Conservation (phyloP, 2,113 vertebrate species). For the Apteryx owenii region DNA sequence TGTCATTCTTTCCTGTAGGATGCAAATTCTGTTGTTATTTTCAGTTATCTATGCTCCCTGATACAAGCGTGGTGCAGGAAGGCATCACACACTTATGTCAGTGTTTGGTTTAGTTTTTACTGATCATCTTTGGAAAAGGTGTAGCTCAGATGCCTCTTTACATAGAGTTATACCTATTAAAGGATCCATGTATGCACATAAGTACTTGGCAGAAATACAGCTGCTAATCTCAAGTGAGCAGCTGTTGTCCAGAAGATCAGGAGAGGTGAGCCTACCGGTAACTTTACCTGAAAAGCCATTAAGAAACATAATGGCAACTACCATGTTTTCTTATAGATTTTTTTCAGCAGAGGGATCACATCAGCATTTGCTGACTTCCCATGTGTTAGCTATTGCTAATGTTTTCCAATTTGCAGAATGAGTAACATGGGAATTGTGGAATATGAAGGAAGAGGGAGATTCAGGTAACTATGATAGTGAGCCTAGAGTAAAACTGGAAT, state of each 20-base stretch:
- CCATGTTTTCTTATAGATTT: not conserved
- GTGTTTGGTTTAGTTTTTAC: not conserved
- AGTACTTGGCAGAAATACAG: not conserved
- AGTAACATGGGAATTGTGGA: not conserved
- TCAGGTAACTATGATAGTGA: not conserved
- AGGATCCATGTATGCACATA: not conserved
- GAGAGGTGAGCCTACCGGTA: not conserved
- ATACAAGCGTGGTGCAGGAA: not conserved
- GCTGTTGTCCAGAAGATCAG: not conserved
- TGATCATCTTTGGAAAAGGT: not conserved
- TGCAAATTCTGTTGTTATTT: not conserved
- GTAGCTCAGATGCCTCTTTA: not conserved
- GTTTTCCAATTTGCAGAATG: not conserved
- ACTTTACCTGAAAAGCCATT: not conserved
- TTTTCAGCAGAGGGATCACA: not conserved
- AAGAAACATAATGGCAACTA: not conserved
- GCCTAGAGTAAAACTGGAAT: not conserved
- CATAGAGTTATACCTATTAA: not conserved
- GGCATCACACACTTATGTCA: fast-evolving
- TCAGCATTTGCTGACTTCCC: not conserved
- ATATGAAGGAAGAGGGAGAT: not conserved
- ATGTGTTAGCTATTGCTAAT: not conserved
- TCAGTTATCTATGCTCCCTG: not conserved
- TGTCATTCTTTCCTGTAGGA: not conserved
- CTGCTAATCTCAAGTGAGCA: not conserved